These are phyloP conservation scores for Trematomus loennbergii DNA, from an alignment of 2,113 vertebrate genomes.

Conservation along the genomic window DNA sequence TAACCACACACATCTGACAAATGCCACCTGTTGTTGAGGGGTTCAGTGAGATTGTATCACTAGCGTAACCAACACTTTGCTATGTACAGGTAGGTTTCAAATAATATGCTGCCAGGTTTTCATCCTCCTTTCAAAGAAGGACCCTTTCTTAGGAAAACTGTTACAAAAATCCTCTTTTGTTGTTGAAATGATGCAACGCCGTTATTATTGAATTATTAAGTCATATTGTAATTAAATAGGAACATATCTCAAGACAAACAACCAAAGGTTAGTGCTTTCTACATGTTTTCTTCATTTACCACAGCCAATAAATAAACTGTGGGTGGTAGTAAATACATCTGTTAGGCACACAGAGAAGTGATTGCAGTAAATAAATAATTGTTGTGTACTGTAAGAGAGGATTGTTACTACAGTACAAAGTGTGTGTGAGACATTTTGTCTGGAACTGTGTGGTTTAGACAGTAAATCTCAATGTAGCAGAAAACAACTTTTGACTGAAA, in stretches of 20 bases:
- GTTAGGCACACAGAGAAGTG: not conserved
- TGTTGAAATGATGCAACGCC: not conserved
- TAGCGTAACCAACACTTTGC: not conserved
- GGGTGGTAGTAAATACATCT: conserved; percentile 1
- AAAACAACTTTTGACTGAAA: not conserved
- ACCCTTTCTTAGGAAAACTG: not conserved
- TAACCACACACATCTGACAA: not conserved
- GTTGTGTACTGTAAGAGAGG: conserved; percentile 2
- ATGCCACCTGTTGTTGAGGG: not conserved
- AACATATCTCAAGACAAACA: not conserved
- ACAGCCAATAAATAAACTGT: conserved; percentile 10
- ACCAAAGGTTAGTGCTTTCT: not conserved
- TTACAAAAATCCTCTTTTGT: not conserved
- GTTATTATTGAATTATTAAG: conserved; percentile 1
- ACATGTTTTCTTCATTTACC: conserved; percentile 18
- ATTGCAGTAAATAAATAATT: not conserved
- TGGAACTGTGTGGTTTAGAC: conserved; percentile 3
- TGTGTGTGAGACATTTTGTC: not conserved
- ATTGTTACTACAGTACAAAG: conserved; percentile 7
- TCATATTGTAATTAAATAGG: conserved; percentile 5
- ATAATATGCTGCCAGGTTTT: not conserved
- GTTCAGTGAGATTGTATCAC: not conserved
- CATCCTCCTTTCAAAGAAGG: not conserved
- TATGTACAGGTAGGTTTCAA: not conserved
- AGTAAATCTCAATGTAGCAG: conserved; percentile 4